Evolutionary conservation across 2,888 invertebrate genomes (phyloP).

Genomic region (Plebejus argus): DNA sequence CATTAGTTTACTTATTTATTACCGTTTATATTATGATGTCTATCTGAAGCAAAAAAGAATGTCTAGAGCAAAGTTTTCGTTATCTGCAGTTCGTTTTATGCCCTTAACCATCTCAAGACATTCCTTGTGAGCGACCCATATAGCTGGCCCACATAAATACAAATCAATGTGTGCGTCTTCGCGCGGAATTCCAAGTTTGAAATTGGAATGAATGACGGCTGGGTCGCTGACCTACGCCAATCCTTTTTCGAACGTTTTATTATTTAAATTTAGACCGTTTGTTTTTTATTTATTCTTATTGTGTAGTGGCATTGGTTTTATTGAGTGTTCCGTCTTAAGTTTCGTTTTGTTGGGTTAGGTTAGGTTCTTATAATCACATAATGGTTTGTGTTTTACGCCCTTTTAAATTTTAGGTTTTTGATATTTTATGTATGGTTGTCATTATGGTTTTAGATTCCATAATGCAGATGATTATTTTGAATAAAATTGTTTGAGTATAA

Average conservation of each 20-base stretch:
- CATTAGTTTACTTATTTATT: too few species aligned
- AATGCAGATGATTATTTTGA: not conserved
- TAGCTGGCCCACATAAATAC: conserved; percentile 67
- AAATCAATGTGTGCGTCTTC: conserved; percentile 68
- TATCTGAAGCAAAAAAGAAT: not conserved
- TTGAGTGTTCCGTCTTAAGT: not conserved
- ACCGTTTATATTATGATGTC: not conserved
- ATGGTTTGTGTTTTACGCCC: not conserved
- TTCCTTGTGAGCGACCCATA: conserved; percentile 65
- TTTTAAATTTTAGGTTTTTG: not conserved
- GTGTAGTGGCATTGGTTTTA: not conserved
- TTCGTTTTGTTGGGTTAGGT: conserved; percentile 5
- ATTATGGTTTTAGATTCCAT: not conserved
- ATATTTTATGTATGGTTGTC: not conserved
- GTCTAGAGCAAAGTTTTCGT: not conserved
- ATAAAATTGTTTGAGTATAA: not conserved
- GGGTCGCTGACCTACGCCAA: conserved; percentile 76
- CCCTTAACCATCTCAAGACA: conserved; percentile 44
- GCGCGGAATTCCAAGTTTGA: conserved; percentile 76
- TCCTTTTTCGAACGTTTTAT: conserved; percentile 47
- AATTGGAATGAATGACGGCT: conserved; percentile 78
- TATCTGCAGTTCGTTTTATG: conserved; percentile 24
- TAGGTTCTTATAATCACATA: not conserved
- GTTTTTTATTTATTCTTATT: conserved; percentile 27
- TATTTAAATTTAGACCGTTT: conserved; percentile 33